Evolutionary conservation across 1,140 invertebrate genomes (phyloP), one percentile per base, ranked within the genome.

Genomic region (Listronotus oregonensis): DNA sequence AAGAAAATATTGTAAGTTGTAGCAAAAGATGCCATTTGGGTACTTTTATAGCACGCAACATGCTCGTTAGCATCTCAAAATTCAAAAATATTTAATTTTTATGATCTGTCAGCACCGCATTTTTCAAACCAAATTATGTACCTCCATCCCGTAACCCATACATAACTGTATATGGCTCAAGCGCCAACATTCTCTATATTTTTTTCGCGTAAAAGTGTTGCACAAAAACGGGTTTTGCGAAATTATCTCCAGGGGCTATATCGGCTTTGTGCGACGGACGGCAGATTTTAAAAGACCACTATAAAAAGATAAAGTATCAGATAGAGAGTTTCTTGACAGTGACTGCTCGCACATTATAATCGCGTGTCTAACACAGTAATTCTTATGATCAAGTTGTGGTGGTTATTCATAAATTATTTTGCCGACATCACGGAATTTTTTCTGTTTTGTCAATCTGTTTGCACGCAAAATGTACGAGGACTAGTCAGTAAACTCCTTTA

Each of bases 321-420:
- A 18, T 18, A 31, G 14, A 14, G 15, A 37, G 40, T 18, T 40
- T 60, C 57, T 49, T 60, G 46, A 60, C 57, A 40, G 27, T 60
- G 57, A 60, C 43, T 60, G 46, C 57, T 49, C 27, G 46, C 57
- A 60, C 46, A 60, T 58, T 58, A 46, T 60, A 60, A 60, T 60
- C 57, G 57, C 57, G 57, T 60, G 57, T 49, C 57, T 60, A 60
- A 60, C 57, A 37, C 57, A n/a, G 57, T 60, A 60, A 60, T 60
- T 60, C 57, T 34, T 47, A 60, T 60, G 57, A 18, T 60, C 44
- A 39, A n/a, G 52, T 44, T 46, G 46, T 60, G 27, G 46, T 18
- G 31, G 31, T 32, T 60, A 60, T 60, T 60, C 34, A 60, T 60
- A 60, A 60, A 32, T 10, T 9, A 17, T 34, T 60, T 60, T 27